Conservation (phyloP, 2,888 invertebrate genomes). For the Sylvicola fuscatus region DNA sequence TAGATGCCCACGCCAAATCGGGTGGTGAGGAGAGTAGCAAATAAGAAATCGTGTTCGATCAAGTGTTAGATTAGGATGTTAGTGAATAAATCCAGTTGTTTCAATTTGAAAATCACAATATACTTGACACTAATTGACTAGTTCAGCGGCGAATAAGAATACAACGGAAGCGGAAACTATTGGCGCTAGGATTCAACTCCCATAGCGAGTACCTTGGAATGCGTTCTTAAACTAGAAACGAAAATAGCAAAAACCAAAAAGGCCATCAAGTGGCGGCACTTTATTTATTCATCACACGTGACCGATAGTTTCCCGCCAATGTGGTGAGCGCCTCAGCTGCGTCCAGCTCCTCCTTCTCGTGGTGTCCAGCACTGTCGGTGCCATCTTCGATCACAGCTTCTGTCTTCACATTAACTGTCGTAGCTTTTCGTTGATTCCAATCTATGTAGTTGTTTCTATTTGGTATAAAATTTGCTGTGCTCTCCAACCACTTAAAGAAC, state of each 20-base stretch:
- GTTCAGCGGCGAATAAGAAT: too few relatives aligned
- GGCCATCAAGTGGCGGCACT: background rate
- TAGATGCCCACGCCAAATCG: slow-evolving; percentile 33
- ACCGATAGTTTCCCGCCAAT: slow-evolving; percentile 31
- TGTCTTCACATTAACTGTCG: slow-evolving; percentile 1
- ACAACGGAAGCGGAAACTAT: too few relatives aligned
- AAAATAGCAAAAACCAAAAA: too few relatives aligned
- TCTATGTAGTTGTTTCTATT: slow-evolving; percentile 48
- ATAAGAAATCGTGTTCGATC: too few relatives aligned
- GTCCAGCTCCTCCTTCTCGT: slow-evolving; percentile 52
- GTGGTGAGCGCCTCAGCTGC: slow-evolving; percentile 55
- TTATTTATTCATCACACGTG: slow-evolving; percentile 15
- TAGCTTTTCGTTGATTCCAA: slow-evolving; percentile 24
- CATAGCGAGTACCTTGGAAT: too few relatives aligned
- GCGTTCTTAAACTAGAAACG: too few relatives aligned
- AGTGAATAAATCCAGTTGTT: too few relatives aligned
- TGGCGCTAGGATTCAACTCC: too few relatives aligned
- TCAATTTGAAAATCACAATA: too few relatives aligned
- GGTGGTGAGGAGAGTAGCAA: background rate
- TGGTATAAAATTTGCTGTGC: slow-evolving; percentile 51
- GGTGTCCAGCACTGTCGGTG: slow-evolving; percentile 15
- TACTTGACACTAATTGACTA: too few relatives aligned
- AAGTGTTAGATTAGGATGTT: too few relatives aligned
- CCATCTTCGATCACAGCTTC: background rate
- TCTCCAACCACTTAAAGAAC: slow-evolving; percentile 54